These are phyloP conservation scores for Anthopleura sola DNA, from an alignment of 64 coral and sea anemone species.

Conservation along the genomic window DNA sequence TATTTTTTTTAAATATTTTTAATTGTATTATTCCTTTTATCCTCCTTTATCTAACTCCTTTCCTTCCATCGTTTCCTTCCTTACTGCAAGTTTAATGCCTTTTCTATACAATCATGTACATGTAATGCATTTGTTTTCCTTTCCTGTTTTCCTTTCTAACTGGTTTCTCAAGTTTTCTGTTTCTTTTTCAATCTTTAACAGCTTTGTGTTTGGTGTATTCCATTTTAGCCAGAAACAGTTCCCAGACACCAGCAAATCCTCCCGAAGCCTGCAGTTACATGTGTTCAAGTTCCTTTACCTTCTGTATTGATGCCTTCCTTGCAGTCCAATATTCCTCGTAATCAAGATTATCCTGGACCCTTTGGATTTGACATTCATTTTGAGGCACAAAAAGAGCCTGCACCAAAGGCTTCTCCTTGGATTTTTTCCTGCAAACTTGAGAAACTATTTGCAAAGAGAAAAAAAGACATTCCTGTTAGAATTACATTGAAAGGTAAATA, in stretches of 20 bases:
- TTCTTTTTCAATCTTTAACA: too few species aligned
- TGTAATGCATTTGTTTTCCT: too few species aligned
- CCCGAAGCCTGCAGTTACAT: not conserved
- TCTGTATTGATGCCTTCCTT: not conserved
- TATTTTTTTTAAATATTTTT: too few species aligned
- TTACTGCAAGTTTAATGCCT: too few species aligned
- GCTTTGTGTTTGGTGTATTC: too few species aligned
- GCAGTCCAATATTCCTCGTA: not conserved
- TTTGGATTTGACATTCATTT: not conserved
- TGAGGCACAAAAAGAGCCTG: not conserved
- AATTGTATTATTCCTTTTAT: too few species aligned
- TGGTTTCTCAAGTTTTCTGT: too few species aligned
- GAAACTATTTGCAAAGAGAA: not conserved
- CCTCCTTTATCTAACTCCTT: too few species aligned
- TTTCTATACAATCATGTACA: too few species aligned
- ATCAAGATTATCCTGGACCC: not conserved
- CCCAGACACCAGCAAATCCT: not conserved
- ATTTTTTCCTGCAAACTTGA: not conserved
- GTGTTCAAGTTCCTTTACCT: not conserved
- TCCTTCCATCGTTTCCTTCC: too few species aligned
- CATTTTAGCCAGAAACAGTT: too few species aligned
- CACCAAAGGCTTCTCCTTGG: not conserved
- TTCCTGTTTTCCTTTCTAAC: too few species aligned
- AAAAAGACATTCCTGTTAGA: not conserved
- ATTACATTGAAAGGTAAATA: not conserved